Percentiles rank a stretch among this genome's conserved stretches.
Evolutionary conservation across 2,888 invertebrate genomes (phyloP).

Genomic region (Lymantria dispar): DNA sequence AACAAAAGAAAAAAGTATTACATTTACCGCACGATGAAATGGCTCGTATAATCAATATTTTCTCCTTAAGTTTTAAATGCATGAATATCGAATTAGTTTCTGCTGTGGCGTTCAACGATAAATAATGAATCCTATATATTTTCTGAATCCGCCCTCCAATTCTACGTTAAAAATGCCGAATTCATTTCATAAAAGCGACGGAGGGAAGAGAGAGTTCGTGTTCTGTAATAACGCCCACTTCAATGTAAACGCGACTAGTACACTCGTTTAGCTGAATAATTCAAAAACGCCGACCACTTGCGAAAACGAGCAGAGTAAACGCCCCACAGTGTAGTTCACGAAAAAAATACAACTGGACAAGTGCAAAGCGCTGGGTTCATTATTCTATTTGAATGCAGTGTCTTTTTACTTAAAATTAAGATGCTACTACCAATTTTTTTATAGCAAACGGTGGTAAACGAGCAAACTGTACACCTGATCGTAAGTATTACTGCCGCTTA

Average conservation of each 20-base stretch:
- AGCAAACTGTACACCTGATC: too few relatives aligned
- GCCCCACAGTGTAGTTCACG: not conserved
- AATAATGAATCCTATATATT: not conserved
- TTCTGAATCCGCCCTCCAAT: not conserved
- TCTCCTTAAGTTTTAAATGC: too few relatives aligned
- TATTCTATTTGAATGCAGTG: not conserved
- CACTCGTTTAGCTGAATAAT: conserved; percentile 59
- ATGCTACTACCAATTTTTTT: too few relatives aligned
- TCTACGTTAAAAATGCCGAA: not conserved
- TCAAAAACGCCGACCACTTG: conserved; percentile 54
- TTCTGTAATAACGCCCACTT: conserved; percentile 31
- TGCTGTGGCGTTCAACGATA: too few relatives aligned
- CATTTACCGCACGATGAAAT: too few relatives aligned
- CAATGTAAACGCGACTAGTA: conserved; percentile 37
- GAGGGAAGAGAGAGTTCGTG: conserved; percentile 5
- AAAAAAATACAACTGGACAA: not conserved
- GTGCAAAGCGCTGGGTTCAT: not conserved
- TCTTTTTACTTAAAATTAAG: too few relatives aligned
- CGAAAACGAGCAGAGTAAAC: conserved; percentile 37
- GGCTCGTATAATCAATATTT: too few relatives aligned
- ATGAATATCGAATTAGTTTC: too few relatives aligned
- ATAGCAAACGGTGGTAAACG: too few relatives aligned
- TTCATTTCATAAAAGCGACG: not conserved
- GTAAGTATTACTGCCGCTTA: too few relatives aligned
- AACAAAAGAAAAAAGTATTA: too few relatives aligned